Conservation (phyloP, 2,113 vertebrate species). For the Sardina pilchardus region DNA sequence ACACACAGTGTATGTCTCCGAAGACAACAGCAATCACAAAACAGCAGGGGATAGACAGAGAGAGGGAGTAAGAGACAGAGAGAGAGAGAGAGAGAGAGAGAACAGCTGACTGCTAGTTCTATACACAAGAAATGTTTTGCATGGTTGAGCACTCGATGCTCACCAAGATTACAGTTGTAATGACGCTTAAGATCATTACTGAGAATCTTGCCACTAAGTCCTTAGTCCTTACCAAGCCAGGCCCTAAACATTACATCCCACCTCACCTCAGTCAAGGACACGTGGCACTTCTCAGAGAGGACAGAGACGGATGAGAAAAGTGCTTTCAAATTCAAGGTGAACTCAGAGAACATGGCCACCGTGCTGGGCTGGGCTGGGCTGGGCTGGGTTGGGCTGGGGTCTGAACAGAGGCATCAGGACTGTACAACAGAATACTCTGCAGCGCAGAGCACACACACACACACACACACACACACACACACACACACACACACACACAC, state of each 20-base stretch:
- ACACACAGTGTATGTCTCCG: constrained; percentile 61
- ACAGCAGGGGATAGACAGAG: constrained; percentile 64
- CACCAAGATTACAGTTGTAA: constrained; percentile 74
- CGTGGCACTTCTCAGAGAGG: neutral
- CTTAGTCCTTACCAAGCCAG: neutral
- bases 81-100: constrained; percentile 77
- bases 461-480: neutral
- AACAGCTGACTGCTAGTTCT: constrained; percentile 30
- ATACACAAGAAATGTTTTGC: constrained; percentile 67
- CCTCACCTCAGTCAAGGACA: neutral
- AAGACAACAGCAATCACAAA: constrained; percentile 59
- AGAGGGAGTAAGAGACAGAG: constrained; percentile 55
- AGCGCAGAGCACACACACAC: neutral
- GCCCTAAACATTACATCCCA: neutral
- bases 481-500: neutral
- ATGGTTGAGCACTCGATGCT: constrained; percentile 82
- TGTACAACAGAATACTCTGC: neutral
- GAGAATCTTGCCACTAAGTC: constrained; percentile 61
- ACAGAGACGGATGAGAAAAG: neutral
- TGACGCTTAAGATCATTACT: constrained; percentile 79
- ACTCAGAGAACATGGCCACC: neutral
- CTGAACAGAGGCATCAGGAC: neutral
- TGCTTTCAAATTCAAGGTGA: neutral
- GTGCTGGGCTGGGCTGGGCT: too few relatives aligned
- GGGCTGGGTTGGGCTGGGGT: neutral